phyloP scores from a whole-genome alignment of 2,113 vertebrate species.

The Lathamus discolor region DNA sequence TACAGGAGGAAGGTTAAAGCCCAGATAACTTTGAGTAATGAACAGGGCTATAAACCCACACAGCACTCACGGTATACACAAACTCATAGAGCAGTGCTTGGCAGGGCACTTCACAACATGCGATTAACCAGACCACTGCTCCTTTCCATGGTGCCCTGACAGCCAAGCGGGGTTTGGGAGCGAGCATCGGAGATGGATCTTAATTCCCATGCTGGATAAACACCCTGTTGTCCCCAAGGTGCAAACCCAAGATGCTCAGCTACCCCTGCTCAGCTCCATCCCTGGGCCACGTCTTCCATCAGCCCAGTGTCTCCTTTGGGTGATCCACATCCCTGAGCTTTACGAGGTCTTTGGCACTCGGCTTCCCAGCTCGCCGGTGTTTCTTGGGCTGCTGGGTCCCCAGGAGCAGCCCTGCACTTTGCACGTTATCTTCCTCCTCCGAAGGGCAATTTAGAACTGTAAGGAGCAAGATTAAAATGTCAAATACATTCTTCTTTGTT shows the following conservation, averaged over 20 bases:
- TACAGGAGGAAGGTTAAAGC: neutral
- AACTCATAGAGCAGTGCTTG: neutral
- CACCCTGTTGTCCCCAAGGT: neutral
- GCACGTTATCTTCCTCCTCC: neutral
- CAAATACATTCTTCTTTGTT: neutral
- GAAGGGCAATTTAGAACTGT: neutral
- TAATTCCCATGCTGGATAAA: neutral
- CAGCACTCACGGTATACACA: too few species aligned
- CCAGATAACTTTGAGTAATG: neutral
- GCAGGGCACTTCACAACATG: neutral
- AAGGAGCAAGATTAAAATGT: neutral
- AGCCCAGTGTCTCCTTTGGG: rapidly evolving
- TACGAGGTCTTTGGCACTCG: rapidly evolving
- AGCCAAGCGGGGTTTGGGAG: rapidly evolving
- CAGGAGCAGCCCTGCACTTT: neutral
- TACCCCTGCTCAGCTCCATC: neutral
- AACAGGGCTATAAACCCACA: neutral
- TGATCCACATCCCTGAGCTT: neutral
- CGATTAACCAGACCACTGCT: rapidly evolving
- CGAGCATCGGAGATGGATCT: rapidly evolving
- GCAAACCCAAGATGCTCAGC: neutral
- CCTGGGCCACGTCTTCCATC: neutral
- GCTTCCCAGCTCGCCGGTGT: rapidly evolving
- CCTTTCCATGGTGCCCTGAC: neutral
- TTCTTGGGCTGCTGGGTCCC: neutral